Percentiles rank a stretch among this genome's conserved stretches.
These are phyloP conservation scores for Phengaris arion DNA, from an alignment of 2,888 invertebrate genomes.

Conservation along the genomic window DNA sequence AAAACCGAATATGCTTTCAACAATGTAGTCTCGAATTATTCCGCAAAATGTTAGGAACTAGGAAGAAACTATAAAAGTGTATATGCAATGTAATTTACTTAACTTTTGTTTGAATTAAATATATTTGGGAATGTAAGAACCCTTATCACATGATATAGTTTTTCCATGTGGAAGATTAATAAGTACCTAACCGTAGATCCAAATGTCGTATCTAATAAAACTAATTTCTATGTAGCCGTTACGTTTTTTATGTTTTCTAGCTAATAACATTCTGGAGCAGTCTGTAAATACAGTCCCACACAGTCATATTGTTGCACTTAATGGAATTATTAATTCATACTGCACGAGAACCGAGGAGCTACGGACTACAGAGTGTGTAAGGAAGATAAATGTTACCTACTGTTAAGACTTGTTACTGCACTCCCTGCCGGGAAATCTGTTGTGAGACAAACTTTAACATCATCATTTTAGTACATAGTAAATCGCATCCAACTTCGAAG, in stretches of 20 bases:
- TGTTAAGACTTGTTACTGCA: neutral
- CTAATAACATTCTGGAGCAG: neutral
- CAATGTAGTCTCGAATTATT: neutral
- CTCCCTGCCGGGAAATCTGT: neutral
- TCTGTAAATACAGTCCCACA: neutral
- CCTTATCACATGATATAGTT: no score
- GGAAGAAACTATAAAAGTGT: neutral
- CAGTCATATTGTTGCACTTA: neutral
- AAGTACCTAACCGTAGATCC: no score
- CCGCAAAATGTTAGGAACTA: neutral
- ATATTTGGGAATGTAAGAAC: no score
- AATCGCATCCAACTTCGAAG: no score
- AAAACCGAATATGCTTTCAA: slow-evolving; percentile 1
- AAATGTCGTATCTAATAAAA: no score
- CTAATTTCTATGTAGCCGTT: neutral
- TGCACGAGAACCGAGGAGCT: neutral
- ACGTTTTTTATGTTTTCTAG: neutral
- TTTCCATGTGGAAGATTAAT: no score
- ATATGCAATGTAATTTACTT: no score
- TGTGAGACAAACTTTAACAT: neutral
- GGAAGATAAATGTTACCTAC: neutral
- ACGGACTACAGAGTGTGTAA: neutral
- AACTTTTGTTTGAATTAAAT: no score
- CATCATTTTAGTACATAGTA: no score
- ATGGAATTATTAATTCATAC: slow-evolving; percentile 1